Evolutionary conservation across 2,888 invertebrate species (phyloP), one percentile per base, ranked within the genome.

Genomic region (Parnassius orleans): DNA sequence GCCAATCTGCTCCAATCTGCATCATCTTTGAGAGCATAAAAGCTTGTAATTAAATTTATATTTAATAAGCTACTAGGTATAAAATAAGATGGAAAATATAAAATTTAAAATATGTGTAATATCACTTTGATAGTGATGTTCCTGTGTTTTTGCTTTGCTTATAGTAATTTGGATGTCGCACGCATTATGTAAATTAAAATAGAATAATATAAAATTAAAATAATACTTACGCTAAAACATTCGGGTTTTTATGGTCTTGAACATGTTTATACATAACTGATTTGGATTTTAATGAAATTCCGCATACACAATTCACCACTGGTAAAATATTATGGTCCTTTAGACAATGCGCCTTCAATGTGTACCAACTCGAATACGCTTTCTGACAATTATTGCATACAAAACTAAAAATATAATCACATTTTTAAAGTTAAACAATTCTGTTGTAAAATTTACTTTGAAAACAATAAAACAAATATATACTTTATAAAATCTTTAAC

Each of bases 211-310:
- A 33, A n/a, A 33, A 1, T 33, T 33, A 33, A 24, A 7, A 7
- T 53, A 53, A 55, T 66, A 86, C 89, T 85, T 77, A 92, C 92
- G 86, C 83, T 59, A 91, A 78, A 24, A 86, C 79, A 75, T 88
- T 84, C 10, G 92, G 92, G 67, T 89, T 90, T 70, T 88, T 92
- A 71, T 93, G 92, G 68, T 91, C 92, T 65, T 90, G 85, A 47
- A 92, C 83, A 71, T 93, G 93, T 75, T 92, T 92, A 68, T 92
- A 92, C 72, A 93, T 83, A 52, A 89, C 87, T 12, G 92, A 90
- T 74, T 92, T 90, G 10, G 92, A 92, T 66, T 90, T 90, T 12
- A 93, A 79, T 3, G 83, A 80, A 47, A 90, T 85, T 5, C 92
- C 92, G 70, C 93, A 93, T 43, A 78, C 75, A 70, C 93, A 93